These are phyloP conservation scores for Myotis daubentonii DNA, from an alignment of 2,797 vertebrate species.

Conservation along the genomic window DNA sequence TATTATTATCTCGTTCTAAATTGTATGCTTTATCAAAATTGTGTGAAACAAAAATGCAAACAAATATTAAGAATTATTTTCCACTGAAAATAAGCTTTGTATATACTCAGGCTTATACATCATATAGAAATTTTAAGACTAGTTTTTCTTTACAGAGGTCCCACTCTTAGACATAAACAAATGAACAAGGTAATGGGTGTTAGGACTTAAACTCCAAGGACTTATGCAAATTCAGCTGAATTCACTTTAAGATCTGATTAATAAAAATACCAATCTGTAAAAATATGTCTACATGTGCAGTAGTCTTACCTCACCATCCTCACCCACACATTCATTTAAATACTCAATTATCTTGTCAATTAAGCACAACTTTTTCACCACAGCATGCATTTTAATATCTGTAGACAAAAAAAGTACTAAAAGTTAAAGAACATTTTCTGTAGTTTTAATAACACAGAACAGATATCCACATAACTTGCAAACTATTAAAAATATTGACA, in stretches of 20 bases:
- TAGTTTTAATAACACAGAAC: conserved; percentile 28
- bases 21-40: background rate
- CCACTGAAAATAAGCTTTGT: conserved; percentile 13
- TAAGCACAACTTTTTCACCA: conserved; percentile 90
- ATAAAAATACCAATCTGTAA: background rate
- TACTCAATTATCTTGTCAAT: conserved; percentile 90
- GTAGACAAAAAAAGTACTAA: conserved; percentile 64
- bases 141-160: background rate
- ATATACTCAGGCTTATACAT: background rate
- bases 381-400: conserved; percentile 93
- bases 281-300: background rate
- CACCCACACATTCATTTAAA: conserved; percentile 88
- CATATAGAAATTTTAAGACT: background rate
- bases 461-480: background rate
- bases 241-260: conserved; percentile 35
- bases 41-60: conserved; percentile 17
- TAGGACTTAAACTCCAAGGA: conserved; percentile 1
- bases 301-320: conserved; percentile 90
- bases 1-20: background rate
- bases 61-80: background rate
- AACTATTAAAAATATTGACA: conserved; percentile 32
- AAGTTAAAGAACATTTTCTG: background rate
- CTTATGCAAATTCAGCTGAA: conserved; percentile 7
- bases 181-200: background rate
- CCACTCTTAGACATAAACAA: background rate